Evolutionary conservation across 2,113 vertebrate species (phyloP).

Genomic region (Ibidorhyncha struthersii): DNA sequence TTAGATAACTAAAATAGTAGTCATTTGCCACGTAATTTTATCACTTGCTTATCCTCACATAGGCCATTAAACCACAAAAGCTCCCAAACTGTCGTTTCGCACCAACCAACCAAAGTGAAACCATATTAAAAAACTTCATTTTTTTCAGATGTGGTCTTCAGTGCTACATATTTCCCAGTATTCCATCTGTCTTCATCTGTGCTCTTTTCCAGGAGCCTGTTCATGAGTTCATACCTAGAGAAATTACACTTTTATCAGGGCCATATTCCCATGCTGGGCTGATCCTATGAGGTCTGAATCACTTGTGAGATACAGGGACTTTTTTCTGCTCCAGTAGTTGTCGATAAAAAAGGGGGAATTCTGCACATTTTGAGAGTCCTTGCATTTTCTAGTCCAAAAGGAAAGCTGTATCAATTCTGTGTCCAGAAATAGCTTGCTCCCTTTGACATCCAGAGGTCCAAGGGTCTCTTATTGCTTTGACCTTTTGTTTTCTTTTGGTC

Average conservation of each 20-base stretch:
- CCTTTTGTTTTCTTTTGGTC: neutral
- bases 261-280: neutral
- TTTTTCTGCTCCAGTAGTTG: fast-evolving
- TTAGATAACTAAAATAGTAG: neutral
- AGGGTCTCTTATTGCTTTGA: neutral
- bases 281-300: neutral
- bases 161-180: fast-evolving
- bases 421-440: neutral
- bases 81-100: neutral
- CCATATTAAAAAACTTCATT: neutral
- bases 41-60: neutral
- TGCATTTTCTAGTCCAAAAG: neutral
- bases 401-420: neutral
- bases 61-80: neutral
- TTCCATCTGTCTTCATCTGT: neutral
- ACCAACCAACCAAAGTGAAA: neutral
- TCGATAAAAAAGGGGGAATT: neutral
- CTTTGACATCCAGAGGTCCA: neutral
- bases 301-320: neutral
- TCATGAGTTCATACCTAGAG: neutral
- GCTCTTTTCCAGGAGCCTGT: neutral
- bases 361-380: neutral
- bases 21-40: neutral
- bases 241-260: neutral
- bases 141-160: neutral